Conservation (phyloP, 2,888 invertebrate genomes). For the Drosophila mayaguana region DNA sequence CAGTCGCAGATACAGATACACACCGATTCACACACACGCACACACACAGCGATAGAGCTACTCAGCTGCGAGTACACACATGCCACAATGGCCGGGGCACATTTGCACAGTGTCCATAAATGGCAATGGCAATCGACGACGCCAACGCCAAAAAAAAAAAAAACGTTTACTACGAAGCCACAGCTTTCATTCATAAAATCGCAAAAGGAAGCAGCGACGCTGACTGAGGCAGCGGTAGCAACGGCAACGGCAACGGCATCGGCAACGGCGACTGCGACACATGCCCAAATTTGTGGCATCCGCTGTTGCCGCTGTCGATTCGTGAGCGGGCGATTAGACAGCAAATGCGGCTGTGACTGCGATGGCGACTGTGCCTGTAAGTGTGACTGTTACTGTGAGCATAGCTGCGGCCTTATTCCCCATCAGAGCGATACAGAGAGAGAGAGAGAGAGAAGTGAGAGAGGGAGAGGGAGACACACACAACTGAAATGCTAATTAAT, state of each 20-base stretch:
- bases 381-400: constrained; percentile 7
- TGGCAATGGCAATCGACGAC: constrained; percentile 69
- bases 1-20: constrained; percentile 25
- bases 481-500: constrained; percentile 73
- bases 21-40: neutral
- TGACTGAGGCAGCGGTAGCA: constrained; percentile 10
- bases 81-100: constrained; percentile 56
- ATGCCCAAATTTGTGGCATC: constrained; percentile 80
- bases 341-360: constrained; percentile 30
- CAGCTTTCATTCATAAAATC: constrained; percentile 79
- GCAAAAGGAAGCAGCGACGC: constrained; percentile 72
- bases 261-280: constrained; percentile 57
- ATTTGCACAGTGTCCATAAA: constrained; percentile 77
- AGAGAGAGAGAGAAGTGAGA: neutral
- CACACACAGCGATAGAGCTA: neutral
- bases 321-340: constrained; percentile 75
- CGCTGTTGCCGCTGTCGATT: constrained; percentile 66
- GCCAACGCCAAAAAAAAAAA: constrained; percentile 52
- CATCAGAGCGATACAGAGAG: neutral
- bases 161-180: constrained; percentile 58
- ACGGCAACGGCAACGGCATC: constrained; percentile 1
- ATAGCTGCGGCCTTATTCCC: constrained; percentile 46
- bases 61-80: constrained; percentile 34
- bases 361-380: constrained; percentile 18
- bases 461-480: constrained; percentile 4